A percentile compares a stretch with the other conserved stretches of the same genome.
phyloP scores from a whole-genome alignment of 2,113 vertebrate species.

The Lanius collurio region DNA sequence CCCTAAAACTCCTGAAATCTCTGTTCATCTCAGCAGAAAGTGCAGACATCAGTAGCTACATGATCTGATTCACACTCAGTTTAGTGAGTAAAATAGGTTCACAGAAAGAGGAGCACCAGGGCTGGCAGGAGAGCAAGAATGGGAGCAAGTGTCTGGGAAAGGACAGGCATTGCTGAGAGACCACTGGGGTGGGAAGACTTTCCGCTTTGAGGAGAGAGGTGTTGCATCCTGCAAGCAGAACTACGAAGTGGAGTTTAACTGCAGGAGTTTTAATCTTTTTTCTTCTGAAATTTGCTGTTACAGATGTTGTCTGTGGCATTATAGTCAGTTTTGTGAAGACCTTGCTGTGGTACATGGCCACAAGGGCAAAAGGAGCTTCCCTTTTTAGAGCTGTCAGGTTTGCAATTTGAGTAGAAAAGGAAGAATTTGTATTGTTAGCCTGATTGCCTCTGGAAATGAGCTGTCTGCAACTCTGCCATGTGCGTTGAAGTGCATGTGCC shows the following conservation, averaged over 20 bases:
- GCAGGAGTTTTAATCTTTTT: neutral
- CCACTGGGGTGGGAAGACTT: neutral
- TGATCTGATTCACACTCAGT: neutral
- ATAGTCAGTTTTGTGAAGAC: neutral
- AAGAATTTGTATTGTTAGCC: neutral
- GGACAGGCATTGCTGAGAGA: neutral
- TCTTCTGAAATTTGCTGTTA: neutral
- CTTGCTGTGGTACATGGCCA: neutral
- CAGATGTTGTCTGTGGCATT: neutral
- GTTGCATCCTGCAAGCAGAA: neutral
- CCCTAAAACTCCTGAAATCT: neutral
- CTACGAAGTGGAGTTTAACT: neutral
- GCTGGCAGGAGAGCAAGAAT: neutral
- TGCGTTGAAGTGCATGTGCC: fast-evolving
- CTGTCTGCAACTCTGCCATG: neutral
- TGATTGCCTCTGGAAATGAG: neutral
- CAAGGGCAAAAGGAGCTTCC: neutral
- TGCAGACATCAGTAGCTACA: neutral
- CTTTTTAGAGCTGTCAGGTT: neutral
- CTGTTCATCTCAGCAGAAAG: neutral
- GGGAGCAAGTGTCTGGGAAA: neutral
- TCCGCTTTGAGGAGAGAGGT: neutral
- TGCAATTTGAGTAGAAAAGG: neutral
- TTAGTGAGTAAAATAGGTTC: neutral
- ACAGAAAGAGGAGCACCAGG: neutral